Base-by-base conservation (phyloP, 1,140 invertebrate species). In the Venturia canescens region DNA sequence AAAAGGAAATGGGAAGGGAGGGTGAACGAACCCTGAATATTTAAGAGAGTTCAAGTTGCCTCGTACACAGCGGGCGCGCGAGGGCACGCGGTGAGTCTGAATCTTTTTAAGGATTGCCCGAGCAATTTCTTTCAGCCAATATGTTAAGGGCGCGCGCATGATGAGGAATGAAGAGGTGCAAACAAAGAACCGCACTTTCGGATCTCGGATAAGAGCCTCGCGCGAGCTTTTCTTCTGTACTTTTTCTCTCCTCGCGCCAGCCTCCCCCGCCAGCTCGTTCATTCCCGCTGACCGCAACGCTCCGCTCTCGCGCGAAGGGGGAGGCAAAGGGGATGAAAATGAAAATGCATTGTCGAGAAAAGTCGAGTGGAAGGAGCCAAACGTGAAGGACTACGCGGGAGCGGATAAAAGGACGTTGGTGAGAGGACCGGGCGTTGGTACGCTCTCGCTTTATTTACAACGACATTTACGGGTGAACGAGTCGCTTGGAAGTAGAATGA, bases 251-350 rank as follows among this genome's bases (percentile, higher is more conserved):
- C 57, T 57, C 48, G 21, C 57, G 5, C 26, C n/a, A 18, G 21
- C 18, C 48, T 72, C 26, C 13, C 26, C 38, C 48, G 29, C n/a
- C n/a, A n/a, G 23, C 48, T 60, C 72, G 48, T 75, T 60, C 70
- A 21, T 50, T 75, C 50, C 11, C 72, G 18, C 72, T 75, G 29
- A 75, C 72, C 48, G 21, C 72, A 50, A 60, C 44, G 15, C 53
- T 44, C 26, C n/a, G n/a, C n/a, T n/a, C n/a, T n/a, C n/a, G n/a
- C n/a, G n/a, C n/a, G n/a, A n/a, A n/a, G n/a, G n/a, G n/a, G n/a
- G n/a, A n/a, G n/a, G n/a, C n/a, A n/a, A n/a, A n/a, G 57, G 53
- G 74, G 79, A 80, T 76, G 74, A 80, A 76, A 80, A 80, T 80
- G 74, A 76, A 75, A 76, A 76, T 57, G 74, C 74, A 76, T 63